Conservation (phyloP, 2,113 vertebrate genomes). For the Scomber scombrus region DNA sequence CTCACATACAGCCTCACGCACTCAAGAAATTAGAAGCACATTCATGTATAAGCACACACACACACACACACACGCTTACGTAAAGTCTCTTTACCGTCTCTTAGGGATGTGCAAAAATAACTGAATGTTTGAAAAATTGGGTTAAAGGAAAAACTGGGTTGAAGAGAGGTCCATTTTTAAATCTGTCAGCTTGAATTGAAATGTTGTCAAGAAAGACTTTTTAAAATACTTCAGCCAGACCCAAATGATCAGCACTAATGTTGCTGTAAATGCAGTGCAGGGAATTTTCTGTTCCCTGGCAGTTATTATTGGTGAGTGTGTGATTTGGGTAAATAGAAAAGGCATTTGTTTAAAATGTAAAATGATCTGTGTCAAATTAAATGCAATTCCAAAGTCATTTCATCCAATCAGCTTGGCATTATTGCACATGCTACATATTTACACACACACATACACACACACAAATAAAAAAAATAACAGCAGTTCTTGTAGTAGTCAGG, state of each 20-base stretch:
- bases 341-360: slow-evolving; percentile 48
- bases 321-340: slow-evolving; percentile 39
- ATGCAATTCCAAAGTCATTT: slow-evolving; percentile 30
- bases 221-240: slow-evolving; percentile 42
- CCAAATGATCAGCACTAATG: slow-evolving; percentile 60
- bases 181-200: slow-evolving; percentile 55
- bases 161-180: slow-evolving; percentile 72
- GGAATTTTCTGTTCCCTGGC: slow-evolving; percentile 23
- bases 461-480: background rate
- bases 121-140: slow-evolving; percentile 73
- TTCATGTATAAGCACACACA: slow-evolving; percentile 27
- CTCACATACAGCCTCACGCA: slow-evolving; percentile 31
- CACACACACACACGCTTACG: slow-evolving; percentile 30
- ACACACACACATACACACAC: background rate
- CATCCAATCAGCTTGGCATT: slow-evolving; percentile 15
- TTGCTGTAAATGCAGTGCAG: slow-evolving; percentile 48
- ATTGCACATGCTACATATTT: slow-evolving; percentile 30
- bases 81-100: slow-evolving; percentile 61
- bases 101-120: slow-evolving; percentile 77
- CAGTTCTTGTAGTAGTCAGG: slow-evolving; percentile 10
- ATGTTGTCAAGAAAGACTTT: slow-evolving; percentile 41
- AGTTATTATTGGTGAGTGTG: slow-evolving; percentile 4
- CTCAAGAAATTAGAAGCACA: slow-evolving; percentile 64
- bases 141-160: slow-evolving; percentile 77
- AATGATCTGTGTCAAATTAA: slow-evolving; percentile 53